Evolutionary conservation across 2,888 invertebrate genomes (phyloP).

Genomic region (Aporophyla lueneburgensis): DNA sequence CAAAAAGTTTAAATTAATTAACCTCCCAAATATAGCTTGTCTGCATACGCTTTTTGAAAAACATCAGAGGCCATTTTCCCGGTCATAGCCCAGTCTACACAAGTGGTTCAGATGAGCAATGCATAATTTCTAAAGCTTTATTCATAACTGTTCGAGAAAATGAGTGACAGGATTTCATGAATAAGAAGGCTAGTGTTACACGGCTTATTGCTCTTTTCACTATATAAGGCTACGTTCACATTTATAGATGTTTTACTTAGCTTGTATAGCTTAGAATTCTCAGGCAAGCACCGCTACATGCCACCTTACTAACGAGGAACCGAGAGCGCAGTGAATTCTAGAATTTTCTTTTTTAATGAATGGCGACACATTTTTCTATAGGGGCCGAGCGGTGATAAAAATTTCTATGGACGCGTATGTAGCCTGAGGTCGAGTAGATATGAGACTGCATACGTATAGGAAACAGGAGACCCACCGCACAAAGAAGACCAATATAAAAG

Average conservation of each 20-base stretch:
- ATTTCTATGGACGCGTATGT: constrained; percentile 33
- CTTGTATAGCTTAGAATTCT: constrained; percentile 34
- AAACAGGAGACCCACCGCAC: background rate
- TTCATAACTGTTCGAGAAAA: constrained; percentile 52
- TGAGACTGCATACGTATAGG: background rate
- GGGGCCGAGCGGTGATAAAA: background rate
- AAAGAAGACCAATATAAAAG: background rate
- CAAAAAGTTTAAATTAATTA: no score
- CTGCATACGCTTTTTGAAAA: background rate
- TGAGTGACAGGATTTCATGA: constrained; percentile 60
- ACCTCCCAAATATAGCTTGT: background rate
- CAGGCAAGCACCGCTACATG: constrained; percentile 35
- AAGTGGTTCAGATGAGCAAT: constrained; percentile 9
- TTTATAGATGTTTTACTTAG: constrained; percentile 55
- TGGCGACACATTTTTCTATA: constrained; percentile 42
- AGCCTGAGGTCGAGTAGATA: constrained; percentile 1
- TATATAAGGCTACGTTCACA: constrained; percentile 44
- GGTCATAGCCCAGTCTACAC: background rate
- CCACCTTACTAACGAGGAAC: constrained; percentile 45
- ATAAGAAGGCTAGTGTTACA: constrained; percentile 58
- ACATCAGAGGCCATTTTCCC: background rate
- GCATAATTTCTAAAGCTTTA: constrained; percentile 31
- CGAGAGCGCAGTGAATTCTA: constrained; percentile 34
- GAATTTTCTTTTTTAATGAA: constrained; percentile 54
- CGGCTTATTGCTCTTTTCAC: constrained; percentile 52